Evolutionary conservation across 1,140 invertebrate genomes (phyloP), one percentile per base, ranked within the genome.

Genomic region (Eueides isabella): DNA sequence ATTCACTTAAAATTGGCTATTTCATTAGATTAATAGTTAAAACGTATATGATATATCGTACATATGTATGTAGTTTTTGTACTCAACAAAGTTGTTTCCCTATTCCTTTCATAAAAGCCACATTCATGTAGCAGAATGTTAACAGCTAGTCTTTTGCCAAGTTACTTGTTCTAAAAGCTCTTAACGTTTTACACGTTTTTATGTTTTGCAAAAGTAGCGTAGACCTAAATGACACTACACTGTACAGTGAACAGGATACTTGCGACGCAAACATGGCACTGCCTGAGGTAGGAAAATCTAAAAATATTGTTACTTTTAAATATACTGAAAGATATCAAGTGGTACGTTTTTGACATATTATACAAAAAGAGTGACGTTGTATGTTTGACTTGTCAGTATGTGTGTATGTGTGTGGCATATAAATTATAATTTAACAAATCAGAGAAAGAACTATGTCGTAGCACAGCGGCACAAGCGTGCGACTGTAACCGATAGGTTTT

Each of bases 221-320:
- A 69, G 67, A 31, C 55, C 33, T 23, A 69, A 69, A 69, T 69
- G 67, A 69, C 67, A 69, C 67, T 69, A 33, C 29, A 68, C 41
- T 67, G 66, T 29, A 61, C 30, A 33, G 44, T 35, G 67, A 23
- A 35, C 67, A 61, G 31, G 19, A 68, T 35, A 61, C 48, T 26
- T 55, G 23, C 26, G 48, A 55, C 48, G 48, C 11, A 55, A 26
- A 26, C 1, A 19, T 12, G 48, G 6, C 19, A 26, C n/a, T 26
- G 48, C 35, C 14, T 38, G 9, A 55, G 9, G 16, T 6, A 44
- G 23, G 41, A 44, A 48, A 14, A 12, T 2, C 44, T 55, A 26
- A 11, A 23, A 55, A 23, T 23, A 55, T 26, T 26, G 48, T 55
- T 55, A 26, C 26, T 55, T 19, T 44, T 48, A 7, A 16, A 48